Evolutionary conservation across 2,797 vertebrate genomes (phyloP).

Genomic region (Rallus crepitans): DNA sequence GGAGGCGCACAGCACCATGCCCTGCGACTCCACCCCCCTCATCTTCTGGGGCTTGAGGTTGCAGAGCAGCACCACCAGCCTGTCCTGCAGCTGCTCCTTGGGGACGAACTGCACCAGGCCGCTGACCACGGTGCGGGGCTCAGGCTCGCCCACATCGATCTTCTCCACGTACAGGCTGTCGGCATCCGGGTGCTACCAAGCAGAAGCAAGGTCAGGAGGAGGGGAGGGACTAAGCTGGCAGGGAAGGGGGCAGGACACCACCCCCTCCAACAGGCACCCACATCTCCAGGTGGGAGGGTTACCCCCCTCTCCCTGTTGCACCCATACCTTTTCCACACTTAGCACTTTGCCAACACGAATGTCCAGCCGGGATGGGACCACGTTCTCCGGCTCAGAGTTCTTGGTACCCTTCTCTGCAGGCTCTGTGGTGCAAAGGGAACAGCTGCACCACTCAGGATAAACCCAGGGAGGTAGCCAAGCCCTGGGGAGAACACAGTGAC

Average conservation of each 20-base stretch:
- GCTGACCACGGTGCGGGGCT: conserved; percentile 93
- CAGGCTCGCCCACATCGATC: conserved; percentile 91
- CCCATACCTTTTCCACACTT: conserved; percentile 89
- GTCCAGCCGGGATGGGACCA: conserved; percentile 91
- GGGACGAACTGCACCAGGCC: conserved; percentile 92
- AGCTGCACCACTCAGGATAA: not conserved
- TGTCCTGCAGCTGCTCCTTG: conserved; percentile 89
- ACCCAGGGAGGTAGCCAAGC: not conserved
- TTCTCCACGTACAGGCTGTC: conserved; percentile 94
- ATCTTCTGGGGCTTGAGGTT: conserved; percentile 98
- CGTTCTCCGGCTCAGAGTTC: conserved; percentile 81
- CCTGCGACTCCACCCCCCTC: conserved; percentile 95
- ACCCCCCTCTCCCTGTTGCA: accelerated
- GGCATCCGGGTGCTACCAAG: conserved; percentile 91
- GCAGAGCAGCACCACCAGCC: conserved; percentile 92
- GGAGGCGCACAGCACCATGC: conserved; percentile 95
- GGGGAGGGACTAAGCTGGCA: not conserved
- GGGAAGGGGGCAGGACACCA: not conserved
- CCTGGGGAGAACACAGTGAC: not conserved
- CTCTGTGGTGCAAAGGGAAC: conserved; percentile 76
- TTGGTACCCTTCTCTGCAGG: conserved; percentile 78
- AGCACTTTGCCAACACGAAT: conserved; percentile 92
- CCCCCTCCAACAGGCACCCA: accelerated
- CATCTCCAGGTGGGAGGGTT: accelerated
- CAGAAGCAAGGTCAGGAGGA: not conserved